Conservation (phyloP, 2,113 vertebrate genomes). For the Ovis canadensis region DNA sequence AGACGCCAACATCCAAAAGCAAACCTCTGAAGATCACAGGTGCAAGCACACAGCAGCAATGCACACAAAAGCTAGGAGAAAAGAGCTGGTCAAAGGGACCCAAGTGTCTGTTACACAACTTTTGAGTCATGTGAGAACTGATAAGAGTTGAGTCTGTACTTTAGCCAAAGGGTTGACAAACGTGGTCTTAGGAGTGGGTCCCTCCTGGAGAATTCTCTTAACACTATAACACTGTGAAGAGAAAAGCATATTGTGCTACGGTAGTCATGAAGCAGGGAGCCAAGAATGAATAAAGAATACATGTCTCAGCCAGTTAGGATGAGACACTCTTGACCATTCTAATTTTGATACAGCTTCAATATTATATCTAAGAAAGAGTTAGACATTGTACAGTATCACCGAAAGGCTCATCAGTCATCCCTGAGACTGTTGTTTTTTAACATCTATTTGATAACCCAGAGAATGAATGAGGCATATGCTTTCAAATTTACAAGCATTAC, state of each 20-base stretch:
- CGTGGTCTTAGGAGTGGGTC: neutral
- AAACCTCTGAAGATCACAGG: neutral
- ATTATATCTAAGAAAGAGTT: neutral
- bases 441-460: neutral
- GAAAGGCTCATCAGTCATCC: neutral
- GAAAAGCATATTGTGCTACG: neutral
- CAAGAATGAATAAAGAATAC: neutral
- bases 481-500: neutral
- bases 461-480: neutral
- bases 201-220: neutral
- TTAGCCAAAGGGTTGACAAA: constrained; percentile 17
- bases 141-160: neutral
- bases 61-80: neutral
- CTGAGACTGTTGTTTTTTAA: neutral
- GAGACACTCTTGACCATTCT: neutral
- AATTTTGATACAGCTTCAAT: neutral
- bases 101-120: neutral
- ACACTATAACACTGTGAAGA: neutral
- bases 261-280: neutral
- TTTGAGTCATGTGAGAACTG: neutral
- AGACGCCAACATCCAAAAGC: neutral
- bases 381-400: neutral
- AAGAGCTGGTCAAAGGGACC: neutral
- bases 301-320: neutral
- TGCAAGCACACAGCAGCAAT: neutral